These are phyloP conservation scores for Drosophila leontia DNA, from an alignment of 1,140 invertebrate species.

Conservation along the genomic window DNA sequence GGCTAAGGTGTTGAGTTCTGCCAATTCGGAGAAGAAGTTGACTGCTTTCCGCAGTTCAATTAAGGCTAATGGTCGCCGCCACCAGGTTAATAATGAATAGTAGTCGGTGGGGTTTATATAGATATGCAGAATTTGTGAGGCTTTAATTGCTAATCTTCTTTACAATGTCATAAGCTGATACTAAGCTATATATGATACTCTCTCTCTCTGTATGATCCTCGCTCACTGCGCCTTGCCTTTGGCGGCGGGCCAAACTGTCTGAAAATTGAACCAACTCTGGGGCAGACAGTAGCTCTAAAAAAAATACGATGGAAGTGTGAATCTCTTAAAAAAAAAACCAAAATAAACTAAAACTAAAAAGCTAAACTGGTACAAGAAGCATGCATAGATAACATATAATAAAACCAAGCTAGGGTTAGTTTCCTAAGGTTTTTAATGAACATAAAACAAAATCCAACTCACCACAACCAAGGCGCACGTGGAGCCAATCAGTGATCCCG, in stretches of 20 bases:
- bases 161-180: slow-evolving; percentile 34
- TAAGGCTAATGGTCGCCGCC: slow-evolving; percentile 44
- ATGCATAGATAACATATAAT: not conserved
- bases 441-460: slow-evolving; percentile 75
- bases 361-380: not conserved
- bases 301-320: slow-evolving; percentile 59
- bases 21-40: slow-evolving; percentile 29
- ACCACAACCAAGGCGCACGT: slow-evolving; percentile 87
- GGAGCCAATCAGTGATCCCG: slow-evolving; percentile 86
- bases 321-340: not conserved
- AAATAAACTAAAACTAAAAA: not conserved
- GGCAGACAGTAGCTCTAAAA: slow-evolving; percentile 74
- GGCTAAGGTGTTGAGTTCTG: slow-evolving; percentile 57
- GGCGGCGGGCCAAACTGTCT: slow-evolving; percentile 67
- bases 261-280: slow-evolving; percentile 76
- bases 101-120: slow-evolving; percentile 8
- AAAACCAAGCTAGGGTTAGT: not conserved
- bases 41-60: slow-evolving; percentile 33
- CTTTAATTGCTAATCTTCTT: slow-evolving; percentile 56
- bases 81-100: slow-evolving; percentile 51
- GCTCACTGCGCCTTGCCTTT: slow-evolving; percentile 57
- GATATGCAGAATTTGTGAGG: slow-evolving; percentile 24
- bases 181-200: slow-evolving; percentile 1
- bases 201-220: slow-evolving; percentile 6
- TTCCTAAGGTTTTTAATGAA: not conserved